phyloP scores from a whole-genome alignment of 64 coral and sea anemone species.

The Pocillopora verrucosa region DNA sequence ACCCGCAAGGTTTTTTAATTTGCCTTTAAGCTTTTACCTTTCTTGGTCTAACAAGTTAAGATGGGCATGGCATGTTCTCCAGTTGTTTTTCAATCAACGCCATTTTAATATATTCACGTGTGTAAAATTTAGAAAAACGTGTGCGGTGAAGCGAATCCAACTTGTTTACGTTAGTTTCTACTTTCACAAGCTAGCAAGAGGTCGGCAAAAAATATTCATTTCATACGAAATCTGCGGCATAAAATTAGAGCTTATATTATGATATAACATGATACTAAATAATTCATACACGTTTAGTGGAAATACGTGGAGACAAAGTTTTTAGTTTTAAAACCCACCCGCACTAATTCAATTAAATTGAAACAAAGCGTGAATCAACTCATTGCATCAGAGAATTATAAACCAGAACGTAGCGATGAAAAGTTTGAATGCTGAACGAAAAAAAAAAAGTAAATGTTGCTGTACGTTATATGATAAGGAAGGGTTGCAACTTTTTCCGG shows the following conservation, averaged over 20 bases:
- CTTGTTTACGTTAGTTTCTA: conserved; percentile 9
- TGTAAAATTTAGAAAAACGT: not conserved
- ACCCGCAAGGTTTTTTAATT: not conserved
- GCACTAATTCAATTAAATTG: conserved; percentile 14
- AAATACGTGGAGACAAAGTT: not conserved
- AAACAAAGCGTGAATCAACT: conserved; percentile 1
- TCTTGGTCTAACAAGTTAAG: not conserved
- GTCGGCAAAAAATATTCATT: conserved; percentile 1
- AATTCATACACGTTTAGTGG: not conserved
- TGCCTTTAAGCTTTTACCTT: not conserved
- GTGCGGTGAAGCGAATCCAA: not conserved
- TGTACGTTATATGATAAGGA: no score
- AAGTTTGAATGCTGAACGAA: not conserved
- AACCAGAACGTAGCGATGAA: not conserved
- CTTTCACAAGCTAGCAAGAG: not conserved
- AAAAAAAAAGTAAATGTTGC: not conserved
- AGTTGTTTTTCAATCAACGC: conserved; percentile 8
- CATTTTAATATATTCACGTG: not conserved
- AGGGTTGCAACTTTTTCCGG: no score
- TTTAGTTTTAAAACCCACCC: not conserved
- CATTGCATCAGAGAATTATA: not conserved
- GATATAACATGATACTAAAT: not conserved
- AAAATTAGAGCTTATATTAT: not conserved
- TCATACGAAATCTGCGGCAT: conserved; percentile 1
- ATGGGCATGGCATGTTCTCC: not conserved